These are phyloP conservation scores for Stercorarius parasiticus DNA, from an alignment of 2,113 vertebrate genomes.

Conservation along the genomic window DNA sequence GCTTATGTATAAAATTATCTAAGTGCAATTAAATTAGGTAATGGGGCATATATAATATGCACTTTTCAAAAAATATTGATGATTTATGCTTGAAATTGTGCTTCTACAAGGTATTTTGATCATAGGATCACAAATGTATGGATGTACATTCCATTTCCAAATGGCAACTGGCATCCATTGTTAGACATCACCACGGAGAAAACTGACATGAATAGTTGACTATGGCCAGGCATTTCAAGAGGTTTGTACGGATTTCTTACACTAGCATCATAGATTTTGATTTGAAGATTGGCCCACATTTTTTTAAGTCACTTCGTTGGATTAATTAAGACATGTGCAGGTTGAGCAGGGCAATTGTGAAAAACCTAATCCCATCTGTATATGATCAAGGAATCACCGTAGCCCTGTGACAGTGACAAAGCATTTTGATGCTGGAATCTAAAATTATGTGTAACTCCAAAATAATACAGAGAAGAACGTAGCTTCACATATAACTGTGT, in stretches of 20 bases:
- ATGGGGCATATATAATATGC: background rate
- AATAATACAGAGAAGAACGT: background rate
- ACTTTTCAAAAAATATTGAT: background rate
- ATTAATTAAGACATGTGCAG: background rate
- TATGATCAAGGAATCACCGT: background rate
- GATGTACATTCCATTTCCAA: background rate
- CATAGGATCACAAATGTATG: background rate
- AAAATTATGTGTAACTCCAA: background rate
- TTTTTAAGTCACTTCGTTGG: background rate
- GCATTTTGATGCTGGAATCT: background rate
- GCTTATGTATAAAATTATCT: background rate
- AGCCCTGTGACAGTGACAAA: background rate
- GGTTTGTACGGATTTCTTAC: background rate
- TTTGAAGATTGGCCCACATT: background rate
- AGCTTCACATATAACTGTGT: background rate
- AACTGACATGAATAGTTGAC: rapidly evolving
- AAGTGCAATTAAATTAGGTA: conserved; percentile 31
- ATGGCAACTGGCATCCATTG: background rate
- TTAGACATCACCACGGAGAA: background rate
- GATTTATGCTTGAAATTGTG: background rate
- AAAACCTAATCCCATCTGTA: background rate
- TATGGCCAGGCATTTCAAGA: background rate
- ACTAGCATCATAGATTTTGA: background rate
- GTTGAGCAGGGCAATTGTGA: background rate
- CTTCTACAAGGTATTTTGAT: background rate